Percentiles rank a stretch among this genome's conserved stretches.
Evolutionary conservation across 2,113 vertebrate genomes (phyloP).

Genomic region (Rhea americana): DNA sequence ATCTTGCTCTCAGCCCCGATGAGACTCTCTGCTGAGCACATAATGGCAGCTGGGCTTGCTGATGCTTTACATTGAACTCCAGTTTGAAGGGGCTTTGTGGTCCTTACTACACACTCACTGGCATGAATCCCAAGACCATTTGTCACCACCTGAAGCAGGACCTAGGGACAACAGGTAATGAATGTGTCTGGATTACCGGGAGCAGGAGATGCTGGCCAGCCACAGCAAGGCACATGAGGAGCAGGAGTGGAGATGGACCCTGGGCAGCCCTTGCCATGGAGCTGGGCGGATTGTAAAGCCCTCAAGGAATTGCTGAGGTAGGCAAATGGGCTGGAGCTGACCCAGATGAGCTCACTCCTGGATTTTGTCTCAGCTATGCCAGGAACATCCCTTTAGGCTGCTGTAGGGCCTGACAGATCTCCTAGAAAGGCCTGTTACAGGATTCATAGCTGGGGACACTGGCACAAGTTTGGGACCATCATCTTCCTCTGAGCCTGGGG

Average conservation of each 20-base stretch:
- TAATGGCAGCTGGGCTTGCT: background rate
- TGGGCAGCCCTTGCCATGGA: background rate
- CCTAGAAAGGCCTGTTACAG: background rate
- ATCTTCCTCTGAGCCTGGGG: background rate
- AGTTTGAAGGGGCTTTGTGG: fast-evolving
- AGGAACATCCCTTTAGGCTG: background rate
- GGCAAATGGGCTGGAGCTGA: background rate
- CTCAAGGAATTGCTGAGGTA: background rate
- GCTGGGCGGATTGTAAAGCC: background rate
- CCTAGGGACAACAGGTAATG: background rate
- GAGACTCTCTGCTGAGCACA: background rate
- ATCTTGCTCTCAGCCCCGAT: background rate
- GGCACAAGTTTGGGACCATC: background rate
- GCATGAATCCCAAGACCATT: background rate
- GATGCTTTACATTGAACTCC: background rate
- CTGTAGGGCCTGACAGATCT: background rate
- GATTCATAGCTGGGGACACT: background rate
- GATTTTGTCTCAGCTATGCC: fast-evolving
- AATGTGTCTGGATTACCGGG: background rate
- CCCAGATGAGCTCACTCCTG: background rate
- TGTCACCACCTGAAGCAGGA: background rate
- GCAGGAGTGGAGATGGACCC: background rate
- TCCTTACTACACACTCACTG: background rate
- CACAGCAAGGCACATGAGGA: fast-evolving
- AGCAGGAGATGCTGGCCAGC: background rate